These are phyloP conservation scores for Trichonephila clavipes DNA, from an alignment of 1,140 invertebrate genomes.

Conservation along the genomic window DNA sequence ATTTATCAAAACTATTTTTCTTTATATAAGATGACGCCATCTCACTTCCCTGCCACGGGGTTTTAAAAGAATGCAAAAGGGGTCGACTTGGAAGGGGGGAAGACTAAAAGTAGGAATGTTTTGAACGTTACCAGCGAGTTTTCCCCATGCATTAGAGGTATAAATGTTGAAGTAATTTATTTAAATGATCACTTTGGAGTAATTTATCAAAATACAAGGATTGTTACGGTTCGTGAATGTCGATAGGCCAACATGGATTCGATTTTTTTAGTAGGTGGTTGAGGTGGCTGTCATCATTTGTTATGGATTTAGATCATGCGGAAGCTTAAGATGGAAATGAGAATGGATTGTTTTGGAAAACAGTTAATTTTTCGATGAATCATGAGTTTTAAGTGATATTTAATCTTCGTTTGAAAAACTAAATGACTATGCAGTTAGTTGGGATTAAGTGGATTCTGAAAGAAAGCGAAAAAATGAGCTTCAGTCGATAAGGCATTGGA, in stretches of 20 bases:
- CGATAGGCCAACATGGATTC: constrained; percentile 5
- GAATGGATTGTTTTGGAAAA: constrained; percentile 18
- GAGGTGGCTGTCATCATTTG: constrained; percentile 10
- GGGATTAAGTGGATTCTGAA: too few species aligned
- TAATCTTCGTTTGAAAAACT: background rate
- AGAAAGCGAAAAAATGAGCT: too few species aligned
- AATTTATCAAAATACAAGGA: constrained; percentile 26
- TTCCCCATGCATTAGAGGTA: constrained; percentile 28
- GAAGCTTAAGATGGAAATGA: background rate
- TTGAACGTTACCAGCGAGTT: background rate
- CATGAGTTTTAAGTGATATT: background rate
- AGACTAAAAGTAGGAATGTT: too few species aligned
- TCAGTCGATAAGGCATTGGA: too few species aligned
- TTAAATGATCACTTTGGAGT: constrained; percentile 36
- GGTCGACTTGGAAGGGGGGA: background rate
- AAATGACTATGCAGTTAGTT: too few species aligned
- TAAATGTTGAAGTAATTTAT: constrained; percentile 52
- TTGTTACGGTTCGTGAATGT: background rate
- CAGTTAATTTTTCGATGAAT: background rate
- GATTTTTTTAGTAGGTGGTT: background rate
- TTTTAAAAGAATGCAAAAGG: constrained; percentile 36
- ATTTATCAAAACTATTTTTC: constrained; percentile 70
- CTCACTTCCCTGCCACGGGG: constrained; percentile 7
- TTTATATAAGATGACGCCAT: constrained; percentile 32
- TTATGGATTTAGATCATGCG: background rate